phyloP scores from a whole-genome alignment of 2,797 vertebrate genomes.

The Chloroceryle amazona region DNA sequence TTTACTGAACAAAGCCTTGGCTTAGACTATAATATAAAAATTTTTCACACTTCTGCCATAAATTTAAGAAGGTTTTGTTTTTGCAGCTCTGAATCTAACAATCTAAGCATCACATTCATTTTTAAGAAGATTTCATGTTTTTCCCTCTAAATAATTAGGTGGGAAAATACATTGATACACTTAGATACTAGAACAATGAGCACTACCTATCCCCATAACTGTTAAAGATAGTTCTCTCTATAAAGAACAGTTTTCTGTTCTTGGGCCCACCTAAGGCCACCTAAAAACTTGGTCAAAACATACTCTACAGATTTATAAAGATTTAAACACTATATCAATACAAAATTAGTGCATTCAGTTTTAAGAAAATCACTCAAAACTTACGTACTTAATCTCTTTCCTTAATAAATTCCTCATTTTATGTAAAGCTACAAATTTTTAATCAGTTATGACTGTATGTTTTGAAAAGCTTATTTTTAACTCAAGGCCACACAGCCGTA shows the following conservation, averaged over 20 bases:
- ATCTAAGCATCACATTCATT: background rate
- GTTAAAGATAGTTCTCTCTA: background rate
- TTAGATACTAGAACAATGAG: background rate
- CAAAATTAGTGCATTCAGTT: accelerated
- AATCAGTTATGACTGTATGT: conserved; percentile 1
- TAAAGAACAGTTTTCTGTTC: background rate
- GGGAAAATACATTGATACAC: background rate
- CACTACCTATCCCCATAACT: background rate
- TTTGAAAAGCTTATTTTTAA: conserved; percentile 56
- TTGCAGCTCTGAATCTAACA: background rate
- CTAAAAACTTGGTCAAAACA: background rate
- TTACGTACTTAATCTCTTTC: background rate
- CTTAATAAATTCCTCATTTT: background rate
- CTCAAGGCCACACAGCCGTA: conserved; percentile 15
- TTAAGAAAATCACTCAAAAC: background rate
- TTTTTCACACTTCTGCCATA: background rate
- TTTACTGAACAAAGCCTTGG: background rate
- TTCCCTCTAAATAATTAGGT: background rate
- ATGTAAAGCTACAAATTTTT: background rate
- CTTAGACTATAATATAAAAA: background rate
- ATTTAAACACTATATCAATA: background rate
- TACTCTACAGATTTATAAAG: background rate
- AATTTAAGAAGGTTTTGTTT: background rate
- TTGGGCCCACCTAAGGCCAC: background rate
- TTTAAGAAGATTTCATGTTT: background rate